Conservation (phyloP, 37 sponge, comb jelly and placozoan species). For the Crambe crambe region DNA sequence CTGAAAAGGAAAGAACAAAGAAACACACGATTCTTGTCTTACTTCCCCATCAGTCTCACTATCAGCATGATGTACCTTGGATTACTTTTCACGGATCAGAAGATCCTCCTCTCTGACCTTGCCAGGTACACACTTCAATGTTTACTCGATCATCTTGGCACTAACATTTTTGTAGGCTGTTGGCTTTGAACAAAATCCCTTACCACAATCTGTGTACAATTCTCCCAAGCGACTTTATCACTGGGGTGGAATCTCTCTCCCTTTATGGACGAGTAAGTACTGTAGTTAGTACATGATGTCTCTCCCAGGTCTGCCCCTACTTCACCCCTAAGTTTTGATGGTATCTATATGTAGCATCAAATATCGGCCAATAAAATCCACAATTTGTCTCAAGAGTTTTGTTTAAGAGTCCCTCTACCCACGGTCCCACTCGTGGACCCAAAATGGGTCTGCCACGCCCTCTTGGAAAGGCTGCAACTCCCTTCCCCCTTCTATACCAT, state of each 20-base stretch:
- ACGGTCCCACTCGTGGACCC: slow-evolving; percentile 10
- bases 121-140: too few species aligned
- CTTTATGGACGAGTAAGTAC: slow-evolving; percentile 16
- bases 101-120: slow-evolving; percentile 42
- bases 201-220: slow-evolving; percentile 21
- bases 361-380: slow-evolving; percentile 18
- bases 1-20: background rate
- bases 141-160: too few species aligned
- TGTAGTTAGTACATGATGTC: background rate
- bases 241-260: background rate
- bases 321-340: too few species aligned
- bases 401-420: slow-evolving; percentile 12
- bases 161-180: slow-evolving; percentile 2
- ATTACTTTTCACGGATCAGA: slow-evolving; percentile 46
- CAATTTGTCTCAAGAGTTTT: background rate
- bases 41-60: slow-evolving; percentile 14
- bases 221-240: background rate
- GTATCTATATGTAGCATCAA: background rate
- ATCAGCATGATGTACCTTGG: slow-evolving; percentile 47
- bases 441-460: slow-evolving; percentile 22
- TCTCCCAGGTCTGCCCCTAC: too few species aligned
- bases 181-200: slow-evolving; percentile 18
- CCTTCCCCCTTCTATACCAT: slow-evolving; percentile 19
- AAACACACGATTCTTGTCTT: background rate
- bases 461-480: slow-evolving; percentile 36